Percentiles rank a stretch among this genome's conserved stretches.
Evolutionary conservation across 1,140 invertebrate genomes (phyloP).

Genomic region (Camponotus vicinus): DNA sequence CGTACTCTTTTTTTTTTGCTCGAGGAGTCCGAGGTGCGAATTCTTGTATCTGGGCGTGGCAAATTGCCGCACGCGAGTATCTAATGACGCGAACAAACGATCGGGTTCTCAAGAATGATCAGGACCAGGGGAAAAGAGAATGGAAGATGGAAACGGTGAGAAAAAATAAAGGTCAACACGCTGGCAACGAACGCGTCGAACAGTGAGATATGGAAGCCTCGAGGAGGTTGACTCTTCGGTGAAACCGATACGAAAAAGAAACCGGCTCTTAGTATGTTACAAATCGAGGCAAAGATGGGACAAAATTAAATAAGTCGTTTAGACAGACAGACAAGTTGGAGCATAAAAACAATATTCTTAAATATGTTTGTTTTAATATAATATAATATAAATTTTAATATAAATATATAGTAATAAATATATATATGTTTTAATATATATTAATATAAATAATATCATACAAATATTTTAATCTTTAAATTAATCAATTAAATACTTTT

Average conservation of each 20-base stretch:
- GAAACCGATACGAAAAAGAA: constrained; percentile 46
- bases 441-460: not conserved
- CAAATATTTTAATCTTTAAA: constrained; percentile 7
- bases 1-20: constrained; percentile 50
- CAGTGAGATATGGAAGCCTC: constrained; percentile 49
- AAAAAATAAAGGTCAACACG: constrained; percentile 66
- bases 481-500: not conserved
- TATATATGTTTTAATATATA: no score
- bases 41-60: constrained; percentile 81
- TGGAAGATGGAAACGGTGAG: constrained; percentile 16
- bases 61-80: constrained; percentile 83
- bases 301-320: constrained; percentile 30
- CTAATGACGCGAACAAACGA: constrained; percentile 80
- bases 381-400: no score
- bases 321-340: constrained; percentile 10
- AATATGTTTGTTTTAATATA: no score
- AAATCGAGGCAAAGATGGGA: constrained; percentile 39
- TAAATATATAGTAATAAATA: no score
- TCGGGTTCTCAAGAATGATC: constrained; percentile 56
- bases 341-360: no score
- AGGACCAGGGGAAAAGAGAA: constrained; percentile 54
- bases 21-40: constrained; percentile 79
- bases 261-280: constrained; percentile 32
- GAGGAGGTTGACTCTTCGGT: constrained; percentile 18
- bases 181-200: constrained; percentile 26